phyloP scores from a whole-genome alignment of 1,140 invertebrate species.

The Listronotus oregonensis region DNA sequence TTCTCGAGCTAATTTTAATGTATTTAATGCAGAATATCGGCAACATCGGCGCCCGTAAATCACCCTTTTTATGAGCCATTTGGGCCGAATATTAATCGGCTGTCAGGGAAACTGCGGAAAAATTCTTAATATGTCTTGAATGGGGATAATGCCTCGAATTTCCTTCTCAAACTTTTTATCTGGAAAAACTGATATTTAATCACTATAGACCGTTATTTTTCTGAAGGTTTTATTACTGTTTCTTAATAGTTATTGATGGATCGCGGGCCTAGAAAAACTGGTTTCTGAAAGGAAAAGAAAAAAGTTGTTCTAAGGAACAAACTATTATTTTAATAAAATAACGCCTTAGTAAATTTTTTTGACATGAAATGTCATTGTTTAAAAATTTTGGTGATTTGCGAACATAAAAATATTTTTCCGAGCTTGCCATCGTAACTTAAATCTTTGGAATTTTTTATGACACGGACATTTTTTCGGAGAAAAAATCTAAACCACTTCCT shows the following conservation, averaged over 20 bases:
- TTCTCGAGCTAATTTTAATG: constrained; percentile 35
- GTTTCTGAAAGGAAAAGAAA: no score
- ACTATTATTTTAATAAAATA: no score
- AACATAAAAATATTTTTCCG: no score
- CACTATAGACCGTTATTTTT: constrained; percentile 22
- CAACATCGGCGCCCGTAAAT: constrained; percentile 36
- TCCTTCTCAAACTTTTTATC: constrained; percentile 29
- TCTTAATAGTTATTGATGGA: not conserved
- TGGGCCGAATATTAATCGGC: constrained; percentile 38
- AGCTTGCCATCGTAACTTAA: no score
- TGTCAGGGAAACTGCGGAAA: constrained; percentile 34
- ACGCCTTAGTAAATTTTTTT: no score
- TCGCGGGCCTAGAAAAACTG: no score
- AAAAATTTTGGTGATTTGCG: no score
- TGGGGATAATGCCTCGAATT: constrained; percentile 29
- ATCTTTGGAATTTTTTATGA: no score
- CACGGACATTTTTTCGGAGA: no score
- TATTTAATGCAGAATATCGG: constrained; percentile 38
- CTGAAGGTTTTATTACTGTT: not conserved
- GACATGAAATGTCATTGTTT: no score
- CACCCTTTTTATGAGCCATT: constrained; percentile 38
- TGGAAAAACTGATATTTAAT: constrained; percentile 30
- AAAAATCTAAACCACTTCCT: no score
- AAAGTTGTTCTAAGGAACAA: no score
- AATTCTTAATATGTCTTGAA: constrained; percentile 36